These are phyloP conservation scores for Coptodon rendalli DNA, from an alignment of 2,113 vertebrate genomes.

Conservation along the genomic window DNA sequence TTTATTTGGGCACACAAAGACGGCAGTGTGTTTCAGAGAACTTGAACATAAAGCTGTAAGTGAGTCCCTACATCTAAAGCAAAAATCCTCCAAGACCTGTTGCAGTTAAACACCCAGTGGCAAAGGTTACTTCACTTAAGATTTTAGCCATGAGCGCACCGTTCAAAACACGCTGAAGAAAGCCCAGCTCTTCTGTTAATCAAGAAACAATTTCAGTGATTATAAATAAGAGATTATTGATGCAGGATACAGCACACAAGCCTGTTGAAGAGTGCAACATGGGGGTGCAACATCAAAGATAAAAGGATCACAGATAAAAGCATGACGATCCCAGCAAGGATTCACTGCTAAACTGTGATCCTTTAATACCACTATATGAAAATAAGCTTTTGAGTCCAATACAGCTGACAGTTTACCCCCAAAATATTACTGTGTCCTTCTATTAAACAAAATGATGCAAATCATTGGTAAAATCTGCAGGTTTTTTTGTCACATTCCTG, in stretches of 20 bases:
- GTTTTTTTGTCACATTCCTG: background rate
- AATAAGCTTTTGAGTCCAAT: background rate
- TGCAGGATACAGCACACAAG: background rate
- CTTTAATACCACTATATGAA: background rate
- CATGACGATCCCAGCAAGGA: background rate
- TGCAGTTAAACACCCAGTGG: background rate
- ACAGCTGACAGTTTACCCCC: background rate
- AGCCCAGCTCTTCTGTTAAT: background rate
- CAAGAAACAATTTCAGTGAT: background rate
- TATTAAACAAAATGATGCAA: background rate
- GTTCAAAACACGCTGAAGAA: background rate
- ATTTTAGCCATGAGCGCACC: background rate
- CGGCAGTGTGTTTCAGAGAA: constrained; percentile 26
- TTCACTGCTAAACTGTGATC: background rate
- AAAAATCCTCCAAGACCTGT: background rate
- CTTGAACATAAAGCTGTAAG: constrained; percentile 18
- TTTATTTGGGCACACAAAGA: constrained; percentile 54
- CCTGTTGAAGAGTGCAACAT: background rate
- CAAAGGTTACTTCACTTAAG: background rate
- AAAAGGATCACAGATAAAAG: background rate
- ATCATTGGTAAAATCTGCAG: background rate
- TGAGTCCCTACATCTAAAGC: background rate
- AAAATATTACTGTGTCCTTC: background rate
- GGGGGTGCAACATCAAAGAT: background rate
- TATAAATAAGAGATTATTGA: background rate